A percentile compares a stretch with the other conserved stretches of the same genome.
phyloP scores from a whole-genome alignment of 2,797 vertebrate genomes.

The Hydrophis major region DNA sequence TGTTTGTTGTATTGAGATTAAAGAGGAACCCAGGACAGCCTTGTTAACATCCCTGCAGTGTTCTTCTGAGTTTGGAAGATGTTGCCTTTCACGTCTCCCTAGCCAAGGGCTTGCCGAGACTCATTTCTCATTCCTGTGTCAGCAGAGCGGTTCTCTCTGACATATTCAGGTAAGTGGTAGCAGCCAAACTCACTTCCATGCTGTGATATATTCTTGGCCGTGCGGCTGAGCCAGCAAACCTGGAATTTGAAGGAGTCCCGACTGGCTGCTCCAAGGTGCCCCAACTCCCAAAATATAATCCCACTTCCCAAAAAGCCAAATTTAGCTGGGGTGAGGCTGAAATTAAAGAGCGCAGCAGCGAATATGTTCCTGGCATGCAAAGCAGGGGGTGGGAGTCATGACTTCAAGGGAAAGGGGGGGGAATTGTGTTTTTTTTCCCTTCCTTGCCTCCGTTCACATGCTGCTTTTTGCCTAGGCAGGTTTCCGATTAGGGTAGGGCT shows the following conservation, averaged over 20 bases:
- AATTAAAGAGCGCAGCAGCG: background rate
- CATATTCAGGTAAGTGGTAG: background rate
- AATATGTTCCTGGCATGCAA: background rate
- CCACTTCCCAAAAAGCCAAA: background rate
- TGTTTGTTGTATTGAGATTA: background rate
- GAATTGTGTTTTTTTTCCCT: no score
- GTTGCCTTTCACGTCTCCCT: background rate
- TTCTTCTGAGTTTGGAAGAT: background rate
- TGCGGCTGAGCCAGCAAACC: background rate
- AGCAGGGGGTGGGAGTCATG: background rate
- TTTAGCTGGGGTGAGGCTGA: background rate
- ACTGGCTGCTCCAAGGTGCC: background rate
- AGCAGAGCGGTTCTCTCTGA: background rate
- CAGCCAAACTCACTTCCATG: background rate
- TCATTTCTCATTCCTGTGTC: constrained; percentile 20
- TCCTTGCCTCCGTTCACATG: background rate
- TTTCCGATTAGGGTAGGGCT: background rate
- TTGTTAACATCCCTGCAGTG: constrained; percentile 10
- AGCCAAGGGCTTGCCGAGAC: constrained; percentile 17
- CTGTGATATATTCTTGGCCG: background rate
- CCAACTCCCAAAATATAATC: background rate
- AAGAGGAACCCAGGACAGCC: background rate
- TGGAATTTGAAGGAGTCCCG: background rate
- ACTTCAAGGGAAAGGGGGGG: background rate
- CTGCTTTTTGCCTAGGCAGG: background rate